Evolutionary conservation across 2,888 invertebrate species (phyloP).

Genomic region (Xestia rhomboidea): DNA sequence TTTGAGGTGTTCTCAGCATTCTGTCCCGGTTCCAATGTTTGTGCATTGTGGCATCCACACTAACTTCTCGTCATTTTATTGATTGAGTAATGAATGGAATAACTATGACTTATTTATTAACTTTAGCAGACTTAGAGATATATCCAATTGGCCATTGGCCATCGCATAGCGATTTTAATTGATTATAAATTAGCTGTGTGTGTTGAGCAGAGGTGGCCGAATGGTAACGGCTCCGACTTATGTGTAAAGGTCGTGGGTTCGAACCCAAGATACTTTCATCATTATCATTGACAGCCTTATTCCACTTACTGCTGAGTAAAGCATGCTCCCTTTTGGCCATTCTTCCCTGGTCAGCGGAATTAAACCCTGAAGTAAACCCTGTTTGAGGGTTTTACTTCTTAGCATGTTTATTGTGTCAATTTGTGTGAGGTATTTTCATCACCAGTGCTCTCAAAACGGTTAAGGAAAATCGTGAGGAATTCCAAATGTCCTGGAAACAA

Average conservation of each 20-base stretch:
- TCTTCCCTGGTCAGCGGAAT: neutral
- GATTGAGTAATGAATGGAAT: slow-evolving; percentile 29
- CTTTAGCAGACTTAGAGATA: neutral
- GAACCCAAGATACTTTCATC: neutral
- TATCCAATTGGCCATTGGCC: neutral
- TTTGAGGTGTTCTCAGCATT: slow-evolving; percentile 56
- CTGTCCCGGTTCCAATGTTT: slow-evolving; percentile 51
- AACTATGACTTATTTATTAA: neutral
- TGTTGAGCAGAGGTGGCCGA: neutral
- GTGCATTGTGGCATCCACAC: slow-evolving; percentile 64
- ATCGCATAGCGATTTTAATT: neutral
- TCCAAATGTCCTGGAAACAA: neutral
- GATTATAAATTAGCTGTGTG: neutral
- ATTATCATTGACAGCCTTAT: neutral
- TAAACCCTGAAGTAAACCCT: too few species aligned
- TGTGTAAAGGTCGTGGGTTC: neutral
- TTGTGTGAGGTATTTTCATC: too few species aligned
- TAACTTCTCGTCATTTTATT: slow-evolving; percentile 42
- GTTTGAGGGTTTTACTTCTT: neutral
- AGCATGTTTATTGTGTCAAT: neutral
- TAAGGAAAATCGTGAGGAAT: neutral
- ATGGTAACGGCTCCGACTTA: neutral
- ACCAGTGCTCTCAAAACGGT: too few species aligned
- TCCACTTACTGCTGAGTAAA: too few species aligned
- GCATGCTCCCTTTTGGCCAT: neutral